Evolutionary conservation across 2,113 vertebrate genomes (phyloP), one percentile per base, ranked within the genome.

Genomic region (Ivindomyrus marchei): DNA sequence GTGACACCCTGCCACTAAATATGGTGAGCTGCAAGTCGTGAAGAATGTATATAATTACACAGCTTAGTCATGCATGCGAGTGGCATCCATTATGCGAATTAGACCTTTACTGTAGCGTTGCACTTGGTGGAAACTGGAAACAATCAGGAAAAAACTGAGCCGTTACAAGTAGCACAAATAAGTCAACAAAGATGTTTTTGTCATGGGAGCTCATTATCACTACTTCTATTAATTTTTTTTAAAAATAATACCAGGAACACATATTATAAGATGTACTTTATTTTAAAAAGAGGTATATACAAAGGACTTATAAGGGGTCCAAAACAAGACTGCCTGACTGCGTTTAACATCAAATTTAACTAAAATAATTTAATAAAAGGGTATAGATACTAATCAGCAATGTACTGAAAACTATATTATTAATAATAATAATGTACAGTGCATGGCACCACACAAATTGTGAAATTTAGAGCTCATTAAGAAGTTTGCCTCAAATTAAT

Each of bases 21-120:
- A 47, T 46, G 42, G 45, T 85, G 11, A 83, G 21, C 17, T 83
- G 36, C 4, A 46, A 70, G 66, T 31, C 27, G 9, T 24, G 21
- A 85, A 85, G 24, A 47, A 85, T 85, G 83, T 85, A 24, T 85
- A n/a, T 85, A 85, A 85, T 85, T 85, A 85, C 83, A 24, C 3
- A 42, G 39, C 19, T 84, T n/a, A 84, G 42, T 84, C 39, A 84
- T 47, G 83, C 21, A 47, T 46, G 45, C 11, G 15, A 80, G 19
- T n/a, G 45, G 83, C 39, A 1, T 85, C 31, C 74, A 42, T 85
- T 47, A 85, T 85, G 83, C 3, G 42, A 47, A 21, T 83, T 85
- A 24, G 9, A 47, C 36, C 36, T 83, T 45, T 8, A 42, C 77
- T 42, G 77, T 83, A 39, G 31, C 36, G 0, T 42, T 45, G 31